These are phyloP conservation scores for Oxyura jamaicensis DNA, from an alignment of 2,113 vertebrate species.

Conservation along the genomic window DNA sequence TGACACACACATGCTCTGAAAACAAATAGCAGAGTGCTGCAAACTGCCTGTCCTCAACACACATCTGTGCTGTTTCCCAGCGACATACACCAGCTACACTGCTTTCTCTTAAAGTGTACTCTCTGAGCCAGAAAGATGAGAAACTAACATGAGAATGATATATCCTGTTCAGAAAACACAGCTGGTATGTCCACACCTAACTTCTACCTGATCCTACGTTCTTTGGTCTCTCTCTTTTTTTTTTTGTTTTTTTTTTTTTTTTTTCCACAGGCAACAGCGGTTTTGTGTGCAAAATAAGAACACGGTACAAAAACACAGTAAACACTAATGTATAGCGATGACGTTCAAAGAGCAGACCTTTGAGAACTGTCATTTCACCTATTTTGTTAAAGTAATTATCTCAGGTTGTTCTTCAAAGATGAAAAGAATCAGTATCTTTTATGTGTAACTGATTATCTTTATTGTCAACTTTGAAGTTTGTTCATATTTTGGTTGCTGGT, in stretches of 20 bases:
- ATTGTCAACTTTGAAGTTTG: neutral
- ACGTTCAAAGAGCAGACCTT: neutral
- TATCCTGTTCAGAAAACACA: neutral
- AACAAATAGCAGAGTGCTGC: neutral
- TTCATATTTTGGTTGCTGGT: neutral
- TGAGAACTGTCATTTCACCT: neutral
- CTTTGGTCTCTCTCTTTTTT: neutral
- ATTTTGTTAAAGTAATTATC: neutral
- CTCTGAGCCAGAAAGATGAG: neutral
- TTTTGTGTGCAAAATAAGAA: neutral
- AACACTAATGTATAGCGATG: neutral
- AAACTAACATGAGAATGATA: neutral
- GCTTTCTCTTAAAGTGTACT: neutral
- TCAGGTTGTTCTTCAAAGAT: neutral
- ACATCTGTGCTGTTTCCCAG: slow-evolving; percentile 30
- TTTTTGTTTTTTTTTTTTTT: neutral
- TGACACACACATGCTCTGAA: neutral
- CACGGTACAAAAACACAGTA: neutral
- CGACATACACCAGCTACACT: neutral
- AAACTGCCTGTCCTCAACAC: rapidly evolving
- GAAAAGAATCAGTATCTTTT: neutral
- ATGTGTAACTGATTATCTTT: neutral
- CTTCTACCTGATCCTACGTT: neutral
- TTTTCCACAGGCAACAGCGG: neutral
- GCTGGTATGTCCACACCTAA: neutral